These are phyloP conservation scores for Eurosta solidaginis DNA, from an alignment of 1,140 invertebrate species.

Conservation along the genomic window DNA sequence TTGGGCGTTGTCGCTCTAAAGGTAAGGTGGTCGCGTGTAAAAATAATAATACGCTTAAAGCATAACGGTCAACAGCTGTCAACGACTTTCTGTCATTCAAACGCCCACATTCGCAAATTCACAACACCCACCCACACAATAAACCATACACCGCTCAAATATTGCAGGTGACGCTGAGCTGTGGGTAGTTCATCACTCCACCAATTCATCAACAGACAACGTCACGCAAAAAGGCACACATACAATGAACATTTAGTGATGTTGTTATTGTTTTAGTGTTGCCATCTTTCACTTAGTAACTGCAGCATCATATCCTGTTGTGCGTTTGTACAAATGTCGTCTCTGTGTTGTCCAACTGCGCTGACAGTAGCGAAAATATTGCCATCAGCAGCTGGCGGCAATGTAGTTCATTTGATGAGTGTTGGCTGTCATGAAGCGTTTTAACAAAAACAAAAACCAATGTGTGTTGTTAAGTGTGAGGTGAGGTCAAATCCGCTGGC, in stretches of 20 bases:
- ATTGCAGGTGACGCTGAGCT: background rate
- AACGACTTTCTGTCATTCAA: constrained; percentile 17
- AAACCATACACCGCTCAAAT: background rate
- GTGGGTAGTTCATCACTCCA: background rate
- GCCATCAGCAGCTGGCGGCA: background rate
- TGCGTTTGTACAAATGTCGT: background rate
- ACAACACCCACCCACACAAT: background rate
- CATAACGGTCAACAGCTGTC: constrained; percentile 15
- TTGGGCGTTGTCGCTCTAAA: background rate
- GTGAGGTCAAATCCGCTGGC: background rate
- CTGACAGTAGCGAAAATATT: constrained; percentile 15
- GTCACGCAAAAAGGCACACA: too few species aligned
- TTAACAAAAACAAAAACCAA: background rate
- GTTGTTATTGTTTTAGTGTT: background rate
- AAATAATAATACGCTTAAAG: constrained; percentile 15
- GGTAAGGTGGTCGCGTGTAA: too few species aligned
- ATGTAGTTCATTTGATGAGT: background rate
- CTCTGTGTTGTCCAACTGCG: background rate
- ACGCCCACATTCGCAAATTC: background rate
- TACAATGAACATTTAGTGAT: background rate
- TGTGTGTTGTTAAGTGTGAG: background rate
- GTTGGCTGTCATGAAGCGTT: background rate
- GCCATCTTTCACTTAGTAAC: too few species aligned
- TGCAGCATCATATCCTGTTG: constrained; percentile 25
- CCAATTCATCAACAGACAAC: background rate